Base-by-base conservation (phyloP, 2,888 invertebrate genomes). In the Temnothorax unifasciatus region DNA sequence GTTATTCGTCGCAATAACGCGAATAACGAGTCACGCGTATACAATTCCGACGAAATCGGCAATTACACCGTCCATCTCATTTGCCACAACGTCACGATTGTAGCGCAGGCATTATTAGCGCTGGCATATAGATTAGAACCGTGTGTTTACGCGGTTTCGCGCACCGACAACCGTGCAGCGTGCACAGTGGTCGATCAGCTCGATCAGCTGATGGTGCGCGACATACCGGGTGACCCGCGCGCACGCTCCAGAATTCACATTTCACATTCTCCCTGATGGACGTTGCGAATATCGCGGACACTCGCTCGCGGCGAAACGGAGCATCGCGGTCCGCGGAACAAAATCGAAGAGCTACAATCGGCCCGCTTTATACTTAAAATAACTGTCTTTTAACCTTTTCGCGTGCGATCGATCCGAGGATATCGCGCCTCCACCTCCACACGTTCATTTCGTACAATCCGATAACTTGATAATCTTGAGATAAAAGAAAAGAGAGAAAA, bases 61-160 rank as follows among this genome's bases (percentile, higher is more conserved):
- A 77, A 77, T 77, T 68, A 68, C 25, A 68, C 25, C 77, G 41
- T 64, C 54, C 41, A 34, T 68, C 68, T 77, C 77, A 68, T 77
- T 68, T 68, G 68, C 54, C 41, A 41, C 29, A 38, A 66, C 54
- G 54, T 68, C 54, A 29, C 47, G n/a, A 15, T 8, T 5, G 61
- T 47, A 47, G 21, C 34, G 34, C 21, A 15, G 44, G 25, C 54
- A 68, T 77, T 38, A 41, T 77, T 66, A 77, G 34, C n/a, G 29
- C n/a, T 29, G 44, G 29, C 44, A 3, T 77, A 41, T 25, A 54
- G 68, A 15, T 61, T 66, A 54, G 68, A 68, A 21, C 15, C 6
- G 9, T 77, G 9, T 77, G 54, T 68, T 54, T 77, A 57, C 3
- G 41, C 25, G 34, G 52, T 29, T 44, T 29, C n/a, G 68, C 68